These are phyloP conservation scores for Apis laboriosa DNA, from an alignment of 1,140 invertebrate species.

Conservation along the genomic window DNA sequence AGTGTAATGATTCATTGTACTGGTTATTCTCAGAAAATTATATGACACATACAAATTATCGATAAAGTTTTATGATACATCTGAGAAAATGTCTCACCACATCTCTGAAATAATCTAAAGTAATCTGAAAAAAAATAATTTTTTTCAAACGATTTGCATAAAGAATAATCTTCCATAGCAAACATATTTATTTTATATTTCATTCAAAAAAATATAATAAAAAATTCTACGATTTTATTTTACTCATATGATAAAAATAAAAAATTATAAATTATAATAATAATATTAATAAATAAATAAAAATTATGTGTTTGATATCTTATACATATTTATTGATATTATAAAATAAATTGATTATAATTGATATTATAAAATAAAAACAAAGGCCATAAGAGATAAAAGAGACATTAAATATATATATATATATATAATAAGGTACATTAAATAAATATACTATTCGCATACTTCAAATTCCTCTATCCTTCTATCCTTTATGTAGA, in stretches of 20 bases:
- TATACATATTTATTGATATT: neutral
- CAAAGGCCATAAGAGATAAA: neutral
- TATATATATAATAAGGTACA: too few species aligned
- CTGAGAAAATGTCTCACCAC: neutral
- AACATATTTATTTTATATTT: too few species aligned
- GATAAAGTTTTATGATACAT: constrained; percentile 46
- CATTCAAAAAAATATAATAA: too few species aligned
- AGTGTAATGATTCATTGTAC: constrained; percentile 41
- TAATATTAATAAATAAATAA: neutral
- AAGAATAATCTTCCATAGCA: too few species aligned
- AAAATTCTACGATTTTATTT: too few species aligned
- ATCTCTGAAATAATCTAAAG: too few species aligned
- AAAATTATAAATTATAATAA: too few species aligned
- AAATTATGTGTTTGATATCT: neutral
- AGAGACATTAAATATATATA: too few species aligned
- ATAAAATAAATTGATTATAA: too few species aligned
- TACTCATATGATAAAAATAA: too few species aligned
- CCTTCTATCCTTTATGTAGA: neutral
- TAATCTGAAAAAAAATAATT: too few species aligned
- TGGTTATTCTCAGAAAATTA: constrained; percentile 50
- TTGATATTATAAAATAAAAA: neutral
- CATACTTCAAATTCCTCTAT: neutral
- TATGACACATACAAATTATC: constrained; percentile 19
- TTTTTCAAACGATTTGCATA: too few species aligned
- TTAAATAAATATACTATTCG: neutral